A percentile compares a stretch with the other conserved stretches of the same genome.
Evolutionary conservation across 2,113 vertebrate genomes (phyloP).

Genomic region (Ranitomeya imitator): DNA sequence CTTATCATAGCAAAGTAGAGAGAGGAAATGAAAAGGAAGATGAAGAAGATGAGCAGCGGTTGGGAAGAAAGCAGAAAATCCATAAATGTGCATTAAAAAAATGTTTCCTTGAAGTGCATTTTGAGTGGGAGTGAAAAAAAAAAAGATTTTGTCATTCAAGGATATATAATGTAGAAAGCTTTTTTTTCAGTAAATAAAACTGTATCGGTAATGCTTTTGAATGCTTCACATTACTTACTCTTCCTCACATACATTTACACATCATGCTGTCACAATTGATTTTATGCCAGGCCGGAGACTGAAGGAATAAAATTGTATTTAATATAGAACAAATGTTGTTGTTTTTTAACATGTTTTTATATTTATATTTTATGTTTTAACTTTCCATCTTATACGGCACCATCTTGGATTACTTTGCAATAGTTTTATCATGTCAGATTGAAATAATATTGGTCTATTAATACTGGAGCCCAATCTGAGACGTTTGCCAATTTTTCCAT

Average conservation of each 20-base stretch:
- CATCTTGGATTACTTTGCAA: too few species aligned
- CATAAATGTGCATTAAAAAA: constrained; percentile 38
- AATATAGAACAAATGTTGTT: background rate
- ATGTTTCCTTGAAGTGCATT: constrained; percentile 1
- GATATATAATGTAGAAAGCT: constrained; percentile 23
- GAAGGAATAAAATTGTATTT: background rate
- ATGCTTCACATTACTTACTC: constrained; percentile 6
- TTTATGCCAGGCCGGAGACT: background rate
- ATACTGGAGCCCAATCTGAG: too few species aligned
- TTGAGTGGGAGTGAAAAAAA: constrained; percentile 33
- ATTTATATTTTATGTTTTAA: too few species aligned
- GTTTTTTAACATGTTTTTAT: too few species aligned
- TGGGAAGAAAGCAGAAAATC: constrained; percentile 15
- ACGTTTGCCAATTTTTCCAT: too few species aligned
- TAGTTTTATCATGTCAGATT: background rate
- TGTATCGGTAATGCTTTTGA: background rate
- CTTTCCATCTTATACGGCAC: too few species aligned
- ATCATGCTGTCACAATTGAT: background rate
- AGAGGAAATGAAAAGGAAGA: constrained; percentile 43
- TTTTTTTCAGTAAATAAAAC: background rate
- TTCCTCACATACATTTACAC: constrained; percentile 1
- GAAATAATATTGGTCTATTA: background rate
- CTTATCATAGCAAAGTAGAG: constrained; percentile 16
- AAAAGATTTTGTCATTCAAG: constrained; percentile 12
- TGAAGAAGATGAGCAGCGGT: constrained; percentile 18